A percentile compares a stretch with the other conserved stretches of the same genome.
These are phyloP conservation scores for Drosophila eohydei DNA, from an alignment of 2,888 invertebrate genomes.

Conservation along the genomic window DNA sequence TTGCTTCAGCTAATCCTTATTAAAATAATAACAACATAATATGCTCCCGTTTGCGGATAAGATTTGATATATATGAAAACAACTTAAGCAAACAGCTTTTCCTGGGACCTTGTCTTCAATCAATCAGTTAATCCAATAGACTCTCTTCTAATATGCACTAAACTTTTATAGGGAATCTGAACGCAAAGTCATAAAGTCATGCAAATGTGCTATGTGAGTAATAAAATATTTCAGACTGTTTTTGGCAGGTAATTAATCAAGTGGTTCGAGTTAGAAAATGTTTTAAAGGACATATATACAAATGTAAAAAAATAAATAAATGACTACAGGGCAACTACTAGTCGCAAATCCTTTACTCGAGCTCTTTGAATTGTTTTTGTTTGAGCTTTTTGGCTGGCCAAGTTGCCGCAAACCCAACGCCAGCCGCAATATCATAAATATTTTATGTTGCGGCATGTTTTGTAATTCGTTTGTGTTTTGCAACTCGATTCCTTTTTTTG, in stretches of 20 bases:
- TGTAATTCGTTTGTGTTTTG: slow-evolving; percentile 47
- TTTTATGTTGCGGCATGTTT: slow-evolving; percentile 70
- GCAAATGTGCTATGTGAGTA: no score
- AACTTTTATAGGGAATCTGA: not conserved
- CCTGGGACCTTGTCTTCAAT: no score
- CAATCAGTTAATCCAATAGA: no score
- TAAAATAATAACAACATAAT: no score
- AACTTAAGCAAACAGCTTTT: no score
- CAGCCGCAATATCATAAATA: slow-evolving; percentile 74
- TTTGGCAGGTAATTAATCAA: no score
- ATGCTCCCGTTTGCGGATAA: no score
- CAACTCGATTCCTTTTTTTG: slow-evolving; percentile 26
- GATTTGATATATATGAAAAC: no score
- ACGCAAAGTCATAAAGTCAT: not conserved
- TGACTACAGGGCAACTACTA: not conserved
- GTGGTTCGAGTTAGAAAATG: not conserved
- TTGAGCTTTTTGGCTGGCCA: slow-evolving; percentile 35
- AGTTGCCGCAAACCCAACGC: slow-evolving; percentile 44
- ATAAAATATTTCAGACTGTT: no score
- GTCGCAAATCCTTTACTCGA: not conserved
- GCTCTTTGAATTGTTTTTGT: slow-evolving; percentile 18
- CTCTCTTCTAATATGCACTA: not conserved
- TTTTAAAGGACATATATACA: not conserved
- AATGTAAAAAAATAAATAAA: not conserved
- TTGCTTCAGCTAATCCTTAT: no score